Percentiles rank a stretch among this genome's conserved stretches.
Conservation (phyloP, 2,797 vertebrate species). For the Agapornis canus region DNA sequence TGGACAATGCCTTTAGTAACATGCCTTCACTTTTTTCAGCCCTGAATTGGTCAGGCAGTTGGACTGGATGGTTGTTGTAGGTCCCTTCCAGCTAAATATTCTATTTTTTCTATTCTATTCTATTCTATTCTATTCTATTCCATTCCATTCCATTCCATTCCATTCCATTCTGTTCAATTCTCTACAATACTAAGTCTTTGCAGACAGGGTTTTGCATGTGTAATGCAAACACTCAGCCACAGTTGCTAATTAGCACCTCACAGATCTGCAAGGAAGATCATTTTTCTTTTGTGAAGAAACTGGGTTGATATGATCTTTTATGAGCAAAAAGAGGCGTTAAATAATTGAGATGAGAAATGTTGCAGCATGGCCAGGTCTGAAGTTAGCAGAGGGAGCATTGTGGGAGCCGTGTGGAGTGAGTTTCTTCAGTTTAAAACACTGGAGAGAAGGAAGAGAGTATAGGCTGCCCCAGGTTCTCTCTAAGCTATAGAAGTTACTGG, state of each 20-base stretch:
- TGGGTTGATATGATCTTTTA: not conserved
- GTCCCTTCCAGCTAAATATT: not conserved
- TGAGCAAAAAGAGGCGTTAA: not conserved
- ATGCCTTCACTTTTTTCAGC: not conserved
- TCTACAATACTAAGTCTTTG: not conserved
- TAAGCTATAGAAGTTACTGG: not conserved
- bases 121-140: not conserved
- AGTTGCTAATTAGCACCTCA: not conserved
- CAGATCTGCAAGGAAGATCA: not conserved
- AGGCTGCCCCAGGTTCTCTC: not conserved
- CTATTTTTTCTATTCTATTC: not conserved
- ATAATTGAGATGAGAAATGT: not conserved
- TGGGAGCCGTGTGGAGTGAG: not conserved
- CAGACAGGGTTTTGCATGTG: not conserved
- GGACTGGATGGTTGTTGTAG: not conserved
- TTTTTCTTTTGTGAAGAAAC: not conserved
- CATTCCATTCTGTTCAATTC: too few species aligned
- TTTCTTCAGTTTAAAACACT: not conserved
- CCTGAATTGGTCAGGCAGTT: not conserved
- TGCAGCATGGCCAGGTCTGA: not conserved
- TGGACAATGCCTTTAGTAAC: not conserved
- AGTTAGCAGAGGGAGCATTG: not conserved
- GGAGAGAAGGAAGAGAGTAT: not conserved
- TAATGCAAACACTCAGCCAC: not conserved
- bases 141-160: fast-evolving